Base-by-base conservation (phyloP, 2,888 invertebrate genomes). In the Mesorhabditis spiculigera region DNA sequence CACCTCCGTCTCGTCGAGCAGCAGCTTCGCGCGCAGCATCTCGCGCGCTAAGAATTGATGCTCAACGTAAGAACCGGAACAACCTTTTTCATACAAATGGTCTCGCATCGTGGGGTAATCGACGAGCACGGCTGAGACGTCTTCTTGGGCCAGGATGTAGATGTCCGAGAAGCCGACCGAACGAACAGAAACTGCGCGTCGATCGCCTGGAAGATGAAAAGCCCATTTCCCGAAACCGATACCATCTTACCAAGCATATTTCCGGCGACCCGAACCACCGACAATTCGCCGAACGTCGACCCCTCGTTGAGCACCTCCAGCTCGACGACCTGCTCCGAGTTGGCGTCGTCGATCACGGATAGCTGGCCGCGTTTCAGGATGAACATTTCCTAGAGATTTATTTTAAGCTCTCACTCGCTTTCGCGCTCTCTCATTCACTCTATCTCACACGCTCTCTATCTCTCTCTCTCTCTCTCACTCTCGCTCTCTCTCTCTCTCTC, bases 101-200 rank as follows among this genome's bases (percentile, higher is more conserved):
- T 67, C 66, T 58, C 78, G 67, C 45, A 75, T 76, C 5, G 72
- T 70, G 8, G 78, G 80, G 69, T 78, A 80, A 28, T 80, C 80
- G 42, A 74, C 69, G 3, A 80, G 65, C n/a, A 80, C 45, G 13
- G 68, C 28, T 0, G 75, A 63, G 6, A 80, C 77, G 67, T 82
- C 82, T 62, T 84, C 84, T 63, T 83, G 79, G 41, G 75, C 70
- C n/a, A 84, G 71, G 28, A 79, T 67, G 67, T 83, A 84, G 10
- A 84, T 81, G 67, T 84, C 84, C 43, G 84, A 79, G 71, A 81
- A 84, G 3, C 84, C 82, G 42, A 80, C 70, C 2, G 82, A 77
- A 16, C 77, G 69, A n/a, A 81, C 50, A 2, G 63, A 63, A 10
- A 63, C 63, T n/a, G 63, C 41, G 10, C 63, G n/a, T 3, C 63